Evolutionary conservation across 2,797 vertebrate genomes (phyloP), one percentile per base, ranked within the genome.

Genomic region (Pelodytes ibericus): DNA sequence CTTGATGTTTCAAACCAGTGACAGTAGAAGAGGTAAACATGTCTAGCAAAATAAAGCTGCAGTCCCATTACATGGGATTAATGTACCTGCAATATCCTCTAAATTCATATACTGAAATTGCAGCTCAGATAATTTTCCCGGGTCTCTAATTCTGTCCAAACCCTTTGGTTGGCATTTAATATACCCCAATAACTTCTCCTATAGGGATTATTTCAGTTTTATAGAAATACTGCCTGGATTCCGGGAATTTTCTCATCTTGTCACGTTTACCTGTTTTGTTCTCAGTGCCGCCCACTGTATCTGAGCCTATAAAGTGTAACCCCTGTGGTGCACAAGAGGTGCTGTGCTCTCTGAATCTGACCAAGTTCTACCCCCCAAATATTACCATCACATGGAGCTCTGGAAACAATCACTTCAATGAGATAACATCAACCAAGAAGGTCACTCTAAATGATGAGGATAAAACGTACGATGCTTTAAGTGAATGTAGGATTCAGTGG

Each of bases 291-390:
- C 63, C 63, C 24, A 16, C 24, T 13, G 25, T 15, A 16, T 18
- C 36, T 1, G 22, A 18, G 2, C 22, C 36, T 18, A n/a, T 49
- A 44, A 44, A 44, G 41, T n/a, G n/a, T n/a, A n/a, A n/a, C n/a
- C n/a, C n/a, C n/a, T n/a, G 1, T 65, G 61, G 57, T 18, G 27
- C 71, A 0, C 47, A 49, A 24, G 61, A 65, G 13, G 31, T 73
- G 47, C 33, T 16, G 10, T 49, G 22, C n/a, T 7, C 10, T 41
- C 8, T 73, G 25, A 64, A 18, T 6, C 61, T 73, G 7, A 4
- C 18, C 11, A 57, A 10, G 3, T 64, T 65, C 65, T 57, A 73
- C 26, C 71, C 71, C 18, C 16, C 41, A 57, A 47, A 73, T 31
- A 57, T 73, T 20, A 24, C 0, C 2, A n/a, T 73, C n/a, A 53